A percentile compares a stretch with the other conserved stretches of the same genome.
Evolutionary conservation across 2,113 vertebrate genomes (phyloP).

Genomic region (Fregetta grallaria): DNA sequence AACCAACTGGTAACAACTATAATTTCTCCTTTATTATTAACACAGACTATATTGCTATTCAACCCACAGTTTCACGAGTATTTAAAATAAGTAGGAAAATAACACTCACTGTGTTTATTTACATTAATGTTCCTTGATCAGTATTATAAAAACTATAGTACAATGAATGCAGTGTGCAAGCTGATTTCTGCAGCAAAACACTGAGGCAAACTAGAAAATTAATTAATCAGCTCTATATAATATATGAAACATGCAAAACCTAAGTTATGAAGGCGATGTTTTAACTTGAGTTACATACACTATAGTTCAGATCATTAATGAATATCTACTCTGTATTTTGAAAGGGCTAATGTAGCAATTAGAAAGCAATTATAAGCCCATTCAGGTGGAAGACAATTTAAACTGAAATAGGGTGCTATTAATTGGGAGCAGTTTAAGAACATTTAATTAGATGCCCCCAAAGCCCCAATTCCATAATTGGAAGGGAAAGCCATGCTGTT

Average conservation of each 20-base stretch:
- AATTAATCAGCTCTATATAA: neutral
- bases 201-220: neutral
- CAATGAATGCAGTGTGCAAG: neutral
- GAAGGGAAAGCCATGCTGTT: neutral
- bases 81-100: neutral
- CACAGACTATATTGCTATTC: neutral
- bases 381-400: slow-evolving; percentile 35
- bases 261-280: neutral
- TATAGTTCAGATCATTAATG: neutral
- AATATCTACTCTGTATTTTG: neutral
- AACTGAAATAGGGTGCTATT: neutral
- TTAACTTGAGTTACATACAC: neutral
- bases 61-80: neutral
- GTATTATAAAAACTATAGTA: neutral
- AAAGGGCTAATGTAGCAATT: neutral
- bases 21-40: neutral
- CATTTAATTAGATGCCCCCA: slow-evolving; percentile 10
- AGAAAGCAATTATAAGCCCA: slow-evolving; percentile 12
- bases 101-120: neutral
- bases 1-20: neutral
- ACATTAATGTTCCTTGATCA: neutral
- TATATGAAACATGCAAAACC: neutral
- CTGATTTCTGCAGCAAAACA: neutral
- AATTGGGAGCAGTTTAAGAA: slow-evolving; percentile 3
- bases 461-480: neutral